Evolutionary conservation across 2,888 invertebrate species (phyloP), one percentile per base, ranked within the genome.

Genomic region (Hirtodrosophila duncani): DNA sequence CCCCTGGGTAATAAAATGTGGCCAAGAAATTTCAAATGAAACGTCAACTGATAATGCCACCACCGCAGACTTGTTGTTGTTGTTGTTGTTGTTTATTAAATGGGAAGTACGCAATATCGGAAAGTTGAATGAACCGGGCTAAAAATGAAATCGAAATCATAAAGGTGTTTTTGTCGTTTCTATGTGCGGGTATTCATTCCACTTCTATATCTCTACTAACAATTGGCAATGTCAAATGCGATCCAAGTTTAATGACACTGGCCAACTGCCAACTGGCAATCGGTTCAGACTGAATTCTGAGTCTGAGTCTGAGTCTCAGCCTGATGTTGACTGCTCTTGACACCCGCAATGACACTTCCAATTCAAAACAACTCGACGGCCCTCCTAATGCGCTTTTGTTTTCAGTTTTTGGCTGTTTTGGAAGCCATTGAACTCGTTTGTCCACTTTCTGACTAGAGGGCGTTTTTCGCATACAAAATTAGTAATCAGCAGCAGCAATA

Each of bases 221-320:
- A 41, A 58, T 55, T 75, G 56, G 77, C 71, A 71, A 71, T 71
- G 71, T 75, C 71, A 71, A 71, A 79, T 71, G 58, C 64, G 52
- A 59, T 63, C 80, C 71, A 71, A 71, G 71, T 71, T 71, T 71
- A 71, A 70, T 71, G 71, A 71, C 80, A n/a, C n/a, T n/a, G n/a
- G n/a, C n/a, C n/a, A n/a, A n/a, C n/a, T n/a, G n/a, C n/a, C n/a
- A n/a, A n/a, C n/a, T n/a, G n/a, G n/a, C n/a, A n/a, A n/a, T n/a
- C n/a, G n/a, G n/a, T n/a, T n/a, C n/a, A n/a, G n/a, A n/a, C n/a
- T n/a, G n/a, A n/a, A n/a, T n/a, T n/a, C n/a, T n/a, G n/a, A n/a
- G n/a, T n/a, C n/a, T n/a, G n/a, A n/a, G n/a, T n/a, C n/a, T n/a
- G n/a, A n/a, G n/a, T n/a, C n/a, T n/a, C n/a, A n/a, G n/a, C n/a